A percentile compares a stretch with the other conserved stretches of the same genome.
Evolutionary conservation across 2,113 vertebrate species (phyloP).

Genomic region (Mystacornis crossleyi): DNA sequence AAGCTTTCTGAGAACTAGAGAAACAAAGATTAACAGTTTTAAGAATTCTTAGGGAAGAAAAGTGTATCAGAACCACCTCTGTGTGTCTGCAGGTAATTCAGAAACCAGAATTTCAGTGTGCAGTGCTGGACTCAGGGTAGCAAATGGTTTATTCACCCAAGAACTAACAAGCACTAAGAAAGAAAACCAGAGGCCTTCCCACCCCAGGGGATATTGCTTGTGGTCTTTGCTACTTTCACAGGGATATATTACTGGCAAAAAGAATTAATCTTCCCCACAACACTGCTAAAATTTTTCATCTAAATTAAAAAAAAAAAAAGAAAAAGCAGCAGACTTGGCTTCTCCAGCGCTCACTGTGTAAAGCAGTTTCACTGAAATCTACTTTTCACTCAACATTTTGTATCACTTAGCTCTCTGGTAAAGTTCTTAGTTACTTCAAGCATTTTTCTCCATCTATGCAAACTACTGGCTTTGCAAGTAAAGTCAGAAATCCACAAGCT

Average conservation of each 20-base stretch:
- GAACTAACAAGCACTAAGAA: not conserved
- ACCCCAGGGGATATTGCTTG: not conserved
- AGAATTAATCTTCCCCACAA: not conserved
- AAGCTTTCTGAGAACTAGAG: not conserved
- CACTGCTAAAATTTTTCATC: not conserved
- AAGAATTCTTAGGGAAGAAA: not conserved
- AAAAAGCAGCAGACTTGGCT: not conserved
- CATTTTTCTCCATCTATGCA: not conserved
- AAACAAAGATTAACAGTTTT: not conserved
- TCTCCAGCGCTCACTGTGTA: not conserved
- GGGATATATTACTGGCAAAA: not conserved
- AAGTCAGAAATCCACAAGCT: not conserved
- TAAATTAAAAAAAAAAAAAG: not conserved
- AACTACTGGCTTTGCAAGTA: not conserved
- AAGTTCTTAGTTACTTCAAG: not conserved
- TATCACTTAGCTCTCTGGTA: not conserved
- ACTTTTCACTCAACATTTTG: not conserved
- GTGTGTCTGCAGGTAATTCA: not conserved
- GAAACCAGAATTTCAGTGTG: not conserved
- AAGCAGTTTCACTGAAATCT: not conserved
- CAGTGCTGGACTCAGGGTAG: not conserved
- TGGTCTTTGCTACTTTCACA: not conserved
- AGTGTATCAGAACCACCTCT: not conserved
- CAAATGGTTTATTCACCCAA: not conserved
- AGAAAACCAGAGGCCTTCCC: not conserved